Percentiles rank a stretch among this genome's conserved stretches.
phyloP scores from a whole-genome alignment of 30 jellyfish, hydroid and myxozoan species.

The Clytia hemisphaerica region DNA sequence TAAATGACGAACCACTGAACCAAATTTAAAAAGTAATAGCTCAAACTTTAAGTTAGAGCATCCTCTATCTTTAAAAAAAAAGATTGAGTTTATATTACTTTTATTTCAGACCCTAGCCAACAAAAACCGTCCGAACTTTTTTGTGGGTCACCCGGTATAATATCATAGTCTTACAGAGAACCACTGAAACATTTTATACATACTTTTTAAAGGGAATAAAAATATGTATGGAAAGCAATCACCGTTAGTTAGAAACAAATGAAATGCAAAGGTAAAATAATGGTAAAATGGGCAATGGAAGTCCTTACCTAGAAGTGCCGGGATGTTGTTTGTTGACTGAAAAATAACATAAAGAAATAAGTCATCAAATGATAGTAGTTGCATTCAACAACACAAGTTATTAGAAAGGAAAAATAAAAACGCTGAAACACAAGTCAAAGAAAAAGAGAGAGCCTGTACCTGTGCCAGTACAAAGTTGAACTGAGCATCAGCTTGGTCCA shows the following conservation, averaged over 20 bases:
- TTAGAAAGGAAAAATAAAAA: not conserved
- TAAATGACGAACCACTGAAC: too few relatives aligned
- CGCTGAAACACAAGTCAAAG: not conserved
- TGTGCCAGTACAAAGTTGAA: conserved; percentile 91
- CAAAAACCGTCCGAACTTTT: too few relatives aligned
- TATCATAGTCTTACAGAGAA: too few relatives aligned
- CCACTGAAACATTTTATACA: too few relatives aligned
- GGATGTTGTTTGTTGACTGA: conserved; percentile 91
- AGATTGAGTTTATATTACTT: too few relatives aligned
- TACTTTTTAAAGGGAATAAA: too few relatives aligned
- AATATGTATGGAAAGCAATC: not conserved
- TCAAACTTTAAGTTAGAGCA: too few relatives aligned
- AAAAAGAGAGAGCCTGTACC: conserved; percentile 28
- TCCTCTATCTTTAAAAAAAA: too few relatives aligned
- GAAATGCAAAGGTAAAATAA: not conserved
- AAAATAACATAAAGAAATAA: not conserved
- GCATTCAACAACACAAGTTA: not conserved
- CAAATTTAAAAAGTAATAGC: too few relatives aligned
- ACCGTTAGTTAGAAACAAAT: not conserved
- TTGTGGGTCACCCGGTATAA: too few relatives aligned
- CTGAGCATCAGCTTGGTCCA: conserved; percentile 99
- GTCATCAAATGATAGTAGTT: not conserved
- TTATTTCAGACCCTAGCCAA: too few relatives aligned
- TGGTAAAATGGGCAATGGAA: not conserved
- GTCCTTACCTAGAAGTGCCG: conserved; percentile 81